Evolutionary conservation across 2,113 vertebrate genomes (phyloP).

Genomic region (Etheostoma spectabile): DNA sequence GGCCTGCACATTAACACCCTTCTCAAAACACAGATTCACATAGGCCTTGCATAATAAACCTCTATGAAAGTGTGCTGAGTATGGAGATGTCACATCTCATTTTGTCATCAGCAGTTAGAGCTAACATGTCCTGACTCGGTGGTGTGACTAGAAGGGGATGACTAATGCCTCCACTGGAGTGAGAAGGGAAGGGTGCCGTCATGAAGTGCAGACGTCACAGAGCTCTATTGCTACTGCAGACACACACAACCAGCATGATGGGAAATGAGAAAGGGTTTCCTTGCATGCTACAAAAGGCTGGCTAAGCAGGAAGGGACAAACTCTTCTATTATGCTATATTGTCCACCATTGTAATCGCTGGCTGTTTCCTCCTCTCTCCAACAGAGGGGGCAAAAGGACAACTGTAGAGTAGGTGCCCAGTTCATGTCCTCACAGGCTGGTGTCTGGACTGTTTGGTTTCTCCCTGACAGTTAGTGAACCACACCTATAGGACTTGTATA

Average conservation of each 20-base stretch:
- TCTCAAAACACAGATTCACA: conserved; percentile 56
- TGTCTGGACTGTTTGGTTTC: conserved; percentile 35
- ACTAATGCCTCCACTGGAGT: conserved; percentile 73
- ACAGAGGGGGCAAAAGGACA: conserved; percentile 83
- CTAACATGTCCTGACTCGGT: conserved; percentile 76
- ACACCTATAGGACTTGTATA: conserved; percentile 44
- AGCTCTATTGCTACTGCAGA: conserved; percentile 38
- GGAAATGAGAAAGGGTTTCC: conserved; percentile 50
- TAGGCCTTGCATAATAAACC: conserved; percentile 62
- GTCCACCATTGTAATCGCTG: conserved; percentile 31
- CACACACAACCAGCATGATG: conserved; percentile 41
- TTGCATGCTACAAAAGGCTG: conserved; percentile 26
- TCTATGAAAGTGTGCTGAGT: conserved; percentile 70
- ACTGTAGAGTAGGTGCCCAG: conserved; percentile 28
- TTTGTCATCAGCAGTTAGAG: conserved; percentile 68
- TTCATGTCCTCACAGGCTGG: conserved; percentile 33
- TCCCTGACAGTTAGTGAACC: conserved; percentile 43
- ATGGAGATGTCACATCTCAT: conserved; percentile 77
- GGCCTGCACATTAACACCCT: conserved; percentile 45
- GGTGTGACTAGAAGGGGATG: conserved; percentile 75
- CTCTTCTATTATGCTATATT: conserved; percentile 16
- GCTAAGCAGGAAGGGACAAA: conserved; percentile 46
- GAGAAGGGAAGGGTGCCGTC: conserved; percentile 62
- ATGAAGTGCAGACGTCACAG: conserved; percentile 58
- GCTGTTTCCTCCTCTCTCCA: conserved; percentile 72